A percentile compares a stretch with the other conserved stretches of the same genome.
phyloP scores from a whole-genome alignment of 2,797 vertebrate species.

The Echeneis naucrates region DNA sequence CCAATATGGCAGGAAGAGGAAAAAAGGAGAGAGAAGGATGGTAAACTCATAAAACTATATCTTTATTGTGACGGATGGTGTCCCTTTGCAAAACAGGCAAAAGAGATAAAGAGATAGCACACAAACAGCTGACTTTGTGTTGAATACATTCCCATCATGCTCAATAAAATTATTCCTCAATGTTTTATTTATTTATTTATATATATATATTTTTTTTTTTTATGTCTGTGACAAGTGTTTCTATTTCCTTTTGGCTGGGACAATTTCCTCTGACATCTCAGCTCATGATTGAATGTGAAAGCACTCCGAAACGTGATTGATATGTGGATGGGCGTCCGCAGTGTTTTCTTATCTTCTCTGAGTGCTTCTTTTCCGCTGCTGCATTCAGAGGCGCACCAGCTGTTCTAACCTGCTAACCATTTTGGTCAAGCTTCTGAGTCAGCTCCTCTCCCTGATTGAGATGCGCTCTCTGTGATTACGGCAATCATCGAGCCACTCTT shows the following conservation, averaged over 20 bases:
- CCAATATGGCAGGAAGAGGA: conserved; percentile 69
- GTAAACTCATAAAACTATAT: conserved; percentile 72
- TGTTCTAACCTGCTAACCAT: conserved; percentile 55
- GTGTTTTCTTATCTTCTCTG: conserved; percentile 36
- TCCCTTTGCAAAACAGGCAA: conserved; percentile 47
- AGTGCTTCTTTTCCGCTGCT: conserved; percentile 54
- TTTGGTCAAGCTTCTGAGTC: conserved; percentile 56
- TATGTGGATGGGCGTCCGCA: conserved; percentile 24
- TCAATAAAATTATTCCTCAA: conserved; percentile 31
- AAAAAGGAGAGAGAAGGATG: conserved; percentile 53
- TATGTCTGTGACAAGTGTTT: conserved; percentile 39
- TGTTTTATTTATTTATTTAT: no score
- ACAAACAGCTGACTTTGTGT: conserved; percentile 37
- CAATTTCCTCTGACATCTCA: conserved; percentile 55
- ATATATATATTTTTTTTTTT: no score
- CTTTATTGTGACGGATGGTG: conserved; percentile 72
- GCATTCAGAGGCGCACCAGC: conserved; percentile 46
- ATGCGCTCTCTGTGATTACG: conserved; percentile 65
- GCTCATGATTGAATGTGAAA: conserved; percentile 47
- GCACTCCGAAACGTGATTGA: conserved; percentile 52
- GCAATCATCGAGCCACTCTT: conserved; percentile 53
- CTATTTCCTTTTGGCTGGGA: conserved; percentile 44
- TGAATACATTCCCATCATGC: conserved; percentile 46
- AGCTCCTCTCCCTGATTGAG: conserved; percentile 58
- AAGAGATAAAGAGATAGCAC: conserved; percentile 50